These are phyloP conservation scores for Vollenhovia emeryi DNA, from an alignment of 1,140 invertebrate genomes.

Conservation along the genomic window DNA sequence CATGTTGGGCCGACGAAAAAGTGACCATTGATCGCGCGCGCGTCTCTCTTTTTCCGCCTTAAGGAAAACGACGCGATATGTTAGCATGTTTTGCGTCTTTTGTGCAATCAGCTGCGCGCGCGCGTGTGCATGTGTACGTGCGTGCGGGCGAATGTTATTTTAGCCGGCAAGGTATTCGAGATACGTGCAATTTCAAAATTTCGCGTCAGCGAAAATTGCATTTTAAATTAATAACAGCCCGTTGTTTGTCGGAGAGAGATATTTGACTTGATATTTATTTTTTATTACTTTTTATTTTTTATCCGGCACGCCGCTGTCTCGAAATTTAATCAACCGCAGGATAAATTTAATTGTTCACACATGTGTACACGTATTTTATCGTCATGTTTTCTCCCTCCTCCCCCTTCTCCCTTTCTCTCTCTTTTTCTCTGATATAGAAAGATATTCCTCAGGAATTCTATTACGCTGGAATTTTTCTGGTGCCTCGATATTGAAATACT, in stretches of 20 bases:
- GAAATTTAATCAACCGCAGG: slow-evolving; percentile 1
- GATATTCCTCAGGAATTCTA: slow-evolving; percentile 38
- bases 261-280: not conserved
- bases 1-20: slow-evolving; percentile 20
- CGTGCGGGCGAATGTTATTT: not conserved
- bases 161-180: not conserved
- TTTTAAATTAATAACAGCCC: not conserved
- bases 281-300: slow-evolving; percentile 4
- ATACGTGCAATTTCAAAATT: not conserved
- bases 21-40: not conserved
- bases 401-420: not conserved
- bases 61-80: not conserved
- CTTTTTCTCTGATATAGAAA: slow-evolving; percentile 8
- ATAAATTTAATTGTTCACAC: not conserved
- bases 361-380: not conserved
- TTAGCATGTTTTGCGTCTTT: not conserved
- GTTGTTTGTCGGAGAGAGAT: not conserved
- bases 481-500: slow-evolving; percentile 49
- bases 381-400: not conserved
- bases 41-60: not conserved
- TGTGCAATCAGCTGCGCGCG: not conserved
- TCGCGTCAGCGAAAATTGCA: not conserved
- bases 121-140: not conserved
- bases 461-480: slow-evolving; percentile 26
- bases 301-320: not conserved